Base-by-base conservation (phyloP, 2,113 vertebrate genomes). In the Corythornis vintsioides region DNA sequence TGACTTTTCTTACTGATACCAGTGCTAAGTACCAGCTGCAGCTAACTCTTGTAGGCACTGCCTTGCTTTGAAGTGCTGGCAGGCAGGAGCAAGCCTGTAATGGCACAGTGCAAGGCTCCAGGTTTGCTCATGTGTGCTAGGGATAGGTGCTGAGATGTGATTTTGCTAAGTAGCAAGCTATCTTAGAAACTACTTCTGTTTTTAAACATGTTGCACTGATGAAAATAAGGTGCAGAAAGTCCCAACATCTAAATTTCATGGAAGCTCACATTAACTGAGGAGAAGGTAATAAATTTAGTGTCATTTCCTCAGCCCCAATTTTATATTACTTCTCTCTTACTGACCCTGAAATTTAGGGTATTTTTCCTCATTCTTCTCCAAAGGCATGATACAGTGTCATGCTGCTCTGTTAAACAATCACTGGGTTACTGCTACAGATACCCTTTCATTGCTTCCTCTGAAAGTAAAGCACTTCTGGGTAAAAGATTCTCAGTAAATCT, bases 381-480 rank as follows among this genome's bases (percentile, higher is more conserved):
- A 90, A 92, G 74, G 63, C 63, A 72, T 28, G 47, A 86, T 59
- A 74, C 2, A 89, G 35, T 33, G 71, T 64, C 67, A 73, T n/a
- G 57, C 56, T 70, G 43, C 45, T 74, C 76, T 78, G 35, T 64
- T 80, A 91, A 89, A 82, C 53, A 79, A 24, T 92, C 73, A 75
- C 79, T 69, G 48, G 42, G 65, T n/a, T 90, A 47, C 73, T 81
- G 66, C 59, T 83, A 55, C 17, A 79, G 66, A 86, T 11, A 72
- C 38, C 47, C 19, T 78, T 86, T 43, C 65, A 86, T 61, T 87
- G 61, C 38, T 33, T 71, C 24, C 33, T 83, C 2, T 6, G 63
- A 87, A 75, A 83, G 69, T 40, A 79, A 83, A 80, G 70, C 66
- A 87, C 77, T 88, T 70, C 60, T 88, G 79, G 82, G 77, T 45